phyloP scores from a whole-genome alignment of 2,797 vertebrate genomes.

The Sebastes oblongus region DNA sequence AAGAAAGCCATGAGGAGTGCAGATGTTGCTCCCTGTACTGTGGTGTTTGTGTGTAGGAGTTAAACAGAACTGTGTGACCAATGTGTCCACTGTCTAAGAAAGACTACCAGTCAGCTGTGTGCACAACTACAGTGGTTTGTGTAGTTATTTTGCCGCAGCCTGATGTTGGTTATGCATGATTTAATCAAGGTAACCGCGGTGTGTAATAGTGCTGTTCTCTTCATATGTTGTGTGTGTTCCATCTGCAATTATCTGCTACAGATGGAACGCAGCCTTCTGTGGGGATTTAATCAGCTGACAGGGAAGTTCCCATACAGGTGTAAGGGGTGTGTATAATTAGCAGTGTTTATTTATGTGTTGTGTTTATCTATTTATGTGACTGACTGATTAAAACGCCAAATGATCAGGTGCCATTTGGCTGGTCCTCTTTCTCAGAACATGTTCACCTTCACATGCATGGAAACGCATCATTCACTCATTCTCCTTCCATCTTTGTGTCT shows the following conservation, averaged over 20 bases:
- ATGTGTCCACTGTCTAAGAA: not conserved
- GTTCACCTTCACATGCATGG: slow-evolving; percentile 15
- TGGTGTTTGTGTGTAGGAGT: not conserved
- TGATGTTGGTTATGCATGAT: not conserved
- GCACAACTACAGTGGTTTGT: not conserved
- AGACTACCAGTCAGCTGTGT: too few relatives aligned
- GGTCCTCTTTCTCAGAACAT: not conserved
- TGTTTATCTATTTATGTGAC: not conserved
- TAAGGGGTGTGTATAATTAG: not conserved
- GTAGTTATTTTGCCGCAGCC: too few relatives aligned
- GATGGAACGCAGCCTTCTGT: not conserved
- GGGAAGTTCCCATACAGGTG: slow-evolving; percentile 3
- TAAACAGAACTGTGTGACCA: not conserved
- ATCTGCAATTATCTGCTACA: not conserved
- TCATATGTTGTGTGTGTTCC: not conserved
- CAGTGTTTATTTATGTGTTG: not conserved
- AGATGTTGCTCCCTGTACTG: not conserved
- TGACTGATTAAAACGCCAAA: not conserved
- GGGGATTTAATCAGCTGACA: not conserved
- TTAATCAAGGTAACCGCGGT: not conserved
- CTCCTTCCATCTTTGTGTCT: not conserved
- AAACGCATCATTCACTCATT: not conserved
- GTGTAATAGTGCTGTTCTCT: not conserved
- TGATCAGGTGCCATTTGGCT: not conserved
- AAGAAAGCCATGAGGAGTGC: too few relatives aligned